A percentile compares a stretch with the other conserved stretches of the same genome.
Evolutionary conservation across 2,113 vertebrate genomes (phyloP).

Genomic region (Cnemophilus loriae): DNA sequence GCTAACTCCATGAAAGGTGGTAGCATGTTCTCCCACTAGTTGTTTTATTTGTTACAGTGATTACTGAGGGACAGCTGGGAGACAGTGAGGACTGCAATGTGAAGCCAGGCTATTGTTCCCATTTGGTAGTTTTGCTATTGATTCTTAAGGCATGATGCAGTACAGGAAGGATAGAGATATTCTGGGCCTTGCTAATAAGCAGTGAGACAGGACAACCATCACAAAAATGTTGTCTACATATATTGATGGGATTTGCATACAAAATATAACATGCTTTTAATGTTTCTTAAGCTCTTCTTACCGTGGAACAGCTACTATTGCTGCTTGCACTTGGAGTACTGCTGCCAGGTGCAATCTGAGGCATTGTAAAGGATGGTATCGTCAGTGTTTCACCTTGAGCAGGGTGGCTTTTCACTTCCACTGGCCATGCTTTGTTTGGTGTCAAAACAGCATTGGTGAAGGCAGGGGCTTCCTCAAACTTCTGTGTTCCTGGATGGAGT

Average conservation of each 20-base stretch:
- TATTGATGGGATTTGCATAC: not conserved
- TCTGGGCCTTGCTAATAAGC: not conserved
- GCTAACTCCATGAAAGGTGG: not conserved
- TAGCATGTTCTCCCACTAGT: not conserved
- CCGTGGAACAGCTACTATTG: constrained; percentile 90
- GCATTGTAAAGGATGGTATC: constrained; percentile 75
- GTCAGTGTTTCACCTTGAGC: constrained; percentile 65
- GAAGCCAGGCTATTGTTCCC: not conserved
- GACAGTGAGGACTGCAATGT: not conserved
- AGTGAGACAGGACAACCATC: not conserved
- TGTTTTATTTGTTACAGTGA: not conserved
- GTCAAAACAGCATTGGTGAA: constrained; percentile 72
- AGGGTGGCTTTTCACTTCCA: constrained; percentile 69
- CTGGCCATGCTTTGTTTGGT: constrained; percentile 75
- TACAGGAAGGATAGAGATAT: not conserved
- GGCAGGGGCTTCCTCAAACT: constrained; percentile 77
- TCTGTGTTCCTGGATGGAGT: constrained; percentile 71
- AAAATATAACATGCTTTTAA: not conserved
- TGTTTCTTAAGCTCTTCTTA: constrained; percentile 57
- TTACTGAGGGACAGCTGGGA: not conserved
- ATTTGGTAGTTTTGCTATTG: not conserved
- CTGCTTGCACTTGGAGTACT: constrained; percentile 85
- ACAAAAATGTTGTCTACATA: not conserved
- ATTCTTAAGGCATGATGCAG: not conserved
- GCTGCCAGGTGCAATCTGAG: constrained; percentile 79